These are phyloP conservation scores for Drosophila buzzatii DNA, from an alignment of 2,888 invertebrate genomes.

Conservation along the genomic window DNA sequence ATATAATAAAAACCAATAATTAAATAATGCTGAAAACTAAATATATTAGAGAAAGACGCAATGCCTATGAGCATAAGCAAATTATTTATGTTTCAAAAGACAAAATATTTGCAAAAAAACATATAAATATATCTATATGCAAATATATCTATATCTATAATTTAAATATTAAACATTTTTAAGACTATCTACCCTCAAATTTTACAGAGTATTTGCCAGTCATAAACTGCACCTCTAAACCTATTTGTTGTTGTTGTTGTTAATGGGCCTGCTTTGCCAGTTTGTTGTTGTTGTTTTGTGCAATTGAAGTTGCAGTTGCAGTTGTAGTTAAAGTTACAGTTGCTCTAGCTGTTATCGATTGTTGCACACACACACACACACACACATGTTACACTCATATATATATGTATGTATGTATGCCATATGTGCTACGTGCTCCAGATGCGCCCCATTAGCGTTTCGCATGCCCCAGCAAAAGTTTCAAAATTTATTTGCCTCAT, in stretches of 20 bases:
- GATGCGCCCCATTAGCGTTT: constrained; percentile 60
- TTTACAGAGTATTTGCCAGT: constrained; percentile 11
- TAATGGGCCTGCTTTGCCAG: constrained; percentile 50
- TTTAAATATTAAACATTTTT: too few species aligned
- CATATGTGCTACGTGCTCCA: constrained; percentile 44
- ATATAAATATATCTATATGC: too few species aligned
- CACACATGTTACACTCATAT: background rate
- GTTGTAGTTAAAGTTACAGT: constrained; percentile 12
- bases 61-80: too few species aligned
- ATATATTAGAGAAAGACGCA: too few species aligned
- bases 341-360: constrained; percentile 60
- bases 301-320: constrained; percentile 27
- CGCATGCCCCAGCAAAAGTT: constrained; percentile 54
- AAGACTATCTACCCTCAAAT: background rate
- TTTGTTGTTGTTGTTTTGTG: constrained; percentile 40
- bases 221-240: background rate
- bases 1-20: too few species aligned
- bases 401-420: too few species aligned
- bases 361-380: constrained; percentile 14
- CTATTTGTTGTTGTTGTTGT: constrained; percentile 53
- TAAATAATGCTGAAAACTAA: too few species aligned
- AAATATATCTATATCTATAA: too few species aligned
- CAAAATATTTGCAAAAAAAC: too few species aligned
- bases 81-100: too few species aligned
- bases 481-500: constrained; percentile 75